A percentile compares a stretch with the other conserved stretches of the same genome.
These are phyloP conservation scores for Pediacus dermestoides DNA, from an alignment of 2,888 invertebrate genomes.

Conservation along the genomic window DNA sequence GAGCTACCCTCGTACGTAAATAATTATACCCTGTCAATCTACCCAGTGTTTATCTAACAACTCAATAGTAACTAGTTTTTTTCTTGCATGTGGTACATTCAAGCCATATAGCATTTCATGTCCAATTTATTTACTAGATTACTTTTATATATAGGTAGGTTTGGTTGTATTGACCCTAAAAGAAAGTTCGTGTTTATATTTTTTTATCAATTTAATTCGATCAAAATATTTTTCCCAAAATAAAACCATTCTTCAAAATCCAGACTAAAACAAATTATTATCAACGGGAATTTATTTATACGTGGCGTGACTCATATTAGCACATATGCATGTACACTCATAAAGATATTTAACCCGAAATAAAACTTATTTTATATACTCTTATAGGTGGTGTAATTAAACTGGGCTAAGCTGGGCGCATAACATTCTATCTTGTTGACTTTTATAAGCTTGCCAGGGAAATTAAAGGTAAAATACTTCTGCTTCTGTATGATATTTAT, in stretches of 20 bases:
- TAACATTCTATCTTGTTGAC: constrained; percentile 40
- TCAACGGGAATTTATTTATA: no score
- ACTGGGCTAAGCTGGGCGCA: constrained; percentile 26
- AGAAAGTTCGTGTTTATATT: no score
- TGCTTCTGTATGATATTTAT: constrained; percentile 40
- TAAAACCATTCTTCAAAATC: no score
- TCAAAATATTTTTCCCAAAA: no score
- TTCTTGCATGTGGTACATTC: not conserved
- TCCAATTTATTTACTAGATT: constrained; percentile 4
- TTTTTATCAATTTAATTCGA: no score
- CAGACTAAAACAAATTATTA: no score
- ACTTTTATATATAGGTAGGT: no score
- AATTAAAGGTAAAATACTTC: constrained; percentile 40
- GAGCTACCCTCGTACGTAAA: constrained; percentile 2
- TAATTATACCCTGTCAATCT: constrained; percentile 1
- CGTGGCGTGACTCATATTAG: no score
- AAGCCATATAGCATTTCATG: constrained; percentile 1
- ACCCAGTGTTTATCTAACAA: constrained; percentile 5
- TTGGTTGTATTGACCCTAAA: no score
- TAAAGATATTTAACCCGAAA: constrained; percentile 18
- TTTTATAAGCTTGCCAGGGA: constrained; percentile 37
- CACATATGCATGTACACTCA: constrained; percentile 14
- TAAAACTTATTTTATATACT: constrained; percentile 23
- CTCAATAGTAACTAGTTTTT: constrained; percentile 5
- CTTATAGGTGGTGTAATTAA: constrained; percentile 29